A percentile compares a stretch with the other conserved stretches of the same genome.
Evolutionary conservation across 1,140 invertebrate genomes (phyloP).

Genomic region (Nasonia longicornis): DNA sequence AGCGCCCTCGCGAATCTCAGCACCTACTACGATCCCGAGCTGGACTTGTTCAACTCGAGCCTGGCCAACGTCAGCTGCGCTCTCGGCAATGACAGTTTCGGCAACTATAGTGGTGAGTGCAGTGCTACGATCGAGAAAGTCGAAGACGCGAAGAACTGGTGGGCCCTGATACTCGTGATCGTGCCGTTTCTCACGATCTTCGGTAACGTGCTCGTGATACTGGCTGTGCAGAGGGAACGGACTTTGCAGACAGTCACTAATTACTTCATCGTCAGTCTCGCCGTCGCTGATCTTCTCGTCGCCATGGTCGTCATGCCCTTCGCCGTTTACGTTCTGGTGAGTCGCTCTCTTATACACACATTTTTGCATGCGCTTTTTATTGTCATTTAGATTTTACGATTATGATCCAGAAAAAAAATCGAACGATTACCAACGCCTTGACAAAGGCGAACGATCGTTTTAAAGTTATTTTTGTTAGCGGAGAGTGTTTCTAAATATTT

Average conservation of each 20-base stretch:
- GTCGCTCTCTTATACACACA: constrained; percentile 42
- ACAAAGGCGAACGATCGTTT: no score
- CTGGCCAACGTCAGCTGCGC: constrained; percentile 56
- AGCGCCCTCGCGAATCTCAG: constrained; percentile 63
- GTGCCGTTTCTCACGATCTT: constrained; percentile 95
- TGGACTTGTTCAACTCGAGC: constrained; percentile 52
- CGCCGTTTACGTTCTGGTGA: constrained; percentile 88
- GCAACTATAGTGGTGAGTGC: constrained; percentile 66
- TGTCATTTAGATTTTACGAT: no score
- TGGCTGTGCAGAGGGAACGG: constrained; percentile 91
- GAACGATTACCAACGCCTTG: no score
- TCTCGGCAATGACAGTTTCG: constrained; percentile 61
- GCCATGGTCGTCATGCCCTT: constrained; percentile 98
- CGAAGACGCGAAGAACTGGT: constrained; percentile 78
- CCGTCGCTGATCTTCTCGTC: constrained; percentile 96
- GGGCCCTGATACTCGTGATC: constrained; percentile 87
- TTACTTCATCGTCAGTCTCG: constrained; percentile 98
- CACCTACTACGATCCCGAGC: constrained; percentile 59
- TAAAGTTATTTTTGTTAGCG: no score
- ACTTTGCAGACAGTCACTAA: constrained; percentile 95
- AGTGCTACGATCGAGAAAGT: constrained; percentile 50
- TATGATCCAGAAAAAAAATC: no score
- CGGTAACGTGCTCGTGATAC: constrained; percentile 95
- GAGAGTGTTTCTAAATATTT: neutral
- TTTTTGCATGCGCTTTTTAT: neutral